Conservation (phyloP, 2,113 vertebrate genomes). For the Vicugna pacos region DNA sequence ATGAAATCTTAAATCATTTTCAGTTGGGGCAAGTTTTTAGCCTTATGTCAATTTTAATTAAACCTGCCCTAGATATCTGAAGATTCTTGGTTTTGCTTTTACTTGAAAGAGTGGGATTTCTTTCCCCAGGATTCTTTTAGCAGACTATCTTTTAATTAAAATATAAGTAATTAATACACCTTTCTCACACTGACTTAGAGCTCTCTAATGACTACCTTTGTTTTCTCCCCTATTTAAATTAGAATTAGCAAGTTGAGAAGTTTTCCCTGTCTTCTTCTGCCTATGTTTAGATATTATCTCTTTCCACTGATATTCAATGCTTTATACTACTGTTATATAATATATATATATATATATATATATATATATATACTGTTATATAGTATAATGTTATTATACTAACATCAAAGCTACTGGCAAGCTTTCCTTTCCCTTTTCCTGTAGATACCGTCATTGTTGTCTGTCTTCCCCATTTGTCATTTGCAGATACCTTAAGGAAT, state of each 20-base stretch:
- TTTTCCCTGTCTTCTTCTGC: background rate
- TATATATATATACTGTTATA: too few species aligned
- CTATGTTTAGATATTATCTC: conserved; percentile 27
- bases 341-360: too few species aligned
- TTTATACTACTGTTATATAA: background rate
- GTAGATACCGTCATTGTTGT: conserved; percentile 34
- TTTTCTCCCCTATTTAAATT: conserved; percentile 46
- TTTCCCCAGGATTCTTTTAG: background rate
- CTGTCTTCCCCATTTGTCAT: background rate
- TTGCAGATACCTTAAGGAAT: background rate
- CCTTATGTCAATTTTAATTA: background rate
- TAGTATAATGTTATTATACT: background rate
- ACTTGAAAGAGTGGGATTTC: background rate
- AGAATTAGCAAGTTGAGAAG: conserved; percentile 44
- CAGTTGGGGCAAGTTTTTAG: conserved; percentile 1
- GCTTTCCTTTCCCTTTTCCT: conserved; percentile 17
- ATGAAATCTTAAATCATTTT: conserved; percentile 63
- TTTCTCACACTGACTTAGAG: conserved; percentile 32
- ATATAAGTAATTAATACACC: conserved; percentile 3
- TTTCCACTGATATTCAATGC: background rate
- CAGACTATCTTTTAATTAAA: conserved; percentile 39
- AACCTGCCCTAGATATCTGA: background rate
- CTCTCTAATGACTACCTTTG: background rate
- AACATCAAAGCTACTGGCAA: background rate
- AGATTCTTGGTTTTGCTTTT: conserved; percentile 24